A percentile compares a stretch with the other conserved stretches of the same genome.
These are phyloP conservation scores for Dermatophagoides farinae DNA, from an alignment of 1,140 invertebrate species.

Conservation along the genomic window DNA sequence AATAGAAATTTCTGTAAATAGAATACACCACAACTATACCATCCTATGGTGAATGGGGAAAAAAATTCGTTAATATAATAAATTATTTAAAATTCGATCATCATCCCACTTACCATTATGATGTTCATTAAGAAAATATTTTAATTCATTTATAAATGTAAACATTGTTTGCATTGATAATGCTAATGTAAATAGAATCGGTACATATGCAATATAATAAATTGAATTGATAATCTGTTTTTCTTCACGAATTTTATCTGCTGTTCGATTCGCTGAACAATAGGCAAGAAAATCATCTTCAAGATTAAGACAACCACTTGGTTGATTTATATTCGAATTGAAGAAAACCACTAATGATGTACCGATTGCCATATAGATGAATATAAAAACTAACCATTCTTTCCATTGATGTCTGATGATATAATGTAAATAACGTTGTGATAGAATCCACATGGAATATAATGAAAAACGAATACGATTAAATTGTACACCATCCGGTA, in stretches of 20 bases:
- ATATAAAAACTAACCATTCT: not conserved
- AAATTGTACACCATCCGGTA: not conserved
- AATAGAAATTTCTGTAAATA: not conserved
- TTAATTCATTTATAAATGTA: not conserved
- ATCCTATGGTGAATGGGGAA: not conserved
- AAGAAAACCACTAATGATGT: not conserved
- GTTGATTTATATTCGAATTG: not conserved
- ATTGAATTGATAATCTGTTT: not conserved
- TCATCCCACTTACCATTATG: not conserved
- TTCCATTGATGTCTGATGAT: not conserved
- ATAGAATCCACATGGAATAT: not conserved
- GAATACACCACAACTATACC: not conserved
- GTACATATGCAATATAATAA: not conserved
- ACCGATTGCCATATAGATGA: not conserved
- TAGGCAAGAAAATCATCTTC: not conserved
- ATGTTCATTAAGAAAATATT: not conserved
- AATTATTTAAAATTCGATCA: not conserved
- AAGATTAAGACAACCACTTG: not conserved
- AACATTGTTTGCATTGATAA: not conserved
- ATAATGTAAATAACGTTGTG: not conserved
- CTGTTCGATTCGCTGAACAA: not conserved
- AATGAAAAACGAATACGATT: conserved; percentile 1
- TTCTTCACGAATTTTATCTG: not conserved
- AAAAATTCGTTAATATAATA: not conserved
- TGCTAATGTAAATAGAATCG: not conserved